Evolutionary conservation across 2,888 invertebrate species (phyloP).

Genomic region (Clepsis dumicolana): DNA sequence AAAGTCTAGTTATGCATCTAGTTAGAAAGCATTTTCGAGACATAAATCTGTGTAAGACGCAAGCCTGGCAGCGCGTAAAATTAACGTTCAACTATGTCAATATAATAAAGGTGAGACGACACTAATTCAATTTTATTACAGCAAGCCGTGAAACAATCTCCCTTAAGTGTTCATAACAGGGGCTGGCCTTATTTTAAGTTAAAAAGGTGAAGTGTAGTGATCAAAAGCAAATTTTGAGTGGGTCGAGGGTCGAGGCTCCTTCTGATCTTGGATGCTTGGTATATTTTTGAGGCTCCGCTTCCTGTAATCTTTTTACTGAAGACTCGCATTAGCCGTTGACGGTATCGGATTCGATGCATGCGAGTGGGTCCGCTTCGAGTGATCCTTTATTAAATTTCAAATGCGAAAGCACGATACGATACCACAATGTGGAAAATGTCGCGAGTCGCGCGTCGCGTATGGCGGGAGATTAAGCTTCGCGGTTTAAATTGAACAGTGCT

Average conservation of each 20-base stretch:
- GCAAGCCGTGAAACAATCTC: constrained; percentile 29
- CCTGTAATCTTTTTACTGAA: constrained; percentile 53
- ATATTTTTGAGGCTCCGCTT: constrained; percentile 49
- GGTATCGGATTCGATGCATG: constrained; percentile 54
- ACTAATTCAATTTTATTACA: constrained; percentile 35
- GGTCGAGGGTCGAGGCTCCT: constrained; percentile 54
- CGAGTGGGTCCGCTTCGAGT: constrained; percentile 41
- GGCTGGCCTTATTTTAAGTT: constrained; percentile 53
- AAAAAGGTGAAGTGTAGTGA: constrained; percentile 49
- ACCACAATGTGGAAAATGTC: constrained; percentile 23
- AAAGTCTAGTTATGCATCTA: not conserved
- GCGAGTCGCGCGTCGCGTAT: constrained; percentile 6
- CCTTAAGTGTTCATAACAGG: constrained; percentile 45
- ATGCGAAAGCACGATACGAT: constrained; percentile 31
- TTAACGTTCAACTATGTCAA: constrained; percentile 23
- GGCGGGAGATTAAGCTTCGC: constrained; percentile 24
- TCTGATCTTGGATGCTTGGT: constrained; percentile 55
- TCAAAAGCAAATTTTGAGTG: constrained; percentile 58
- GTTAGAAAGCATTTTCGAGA: not conserved
- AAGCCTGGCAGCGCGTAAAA: constrained; percentile 13
- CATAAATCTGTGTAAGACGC: constrained; percentile 10
- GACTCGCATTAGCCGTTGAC: constrained; percentile 51
- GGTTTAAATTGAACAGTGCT: constrained; percentile 31
- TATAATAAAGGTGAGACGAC: constrained; percentile 36
- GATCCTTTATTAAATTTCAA: constrained; percentile 47